Base-by-base conservation (phyloP, 1,140 invertebrate genomes). In the Sycophaga agraensis region DNA sequence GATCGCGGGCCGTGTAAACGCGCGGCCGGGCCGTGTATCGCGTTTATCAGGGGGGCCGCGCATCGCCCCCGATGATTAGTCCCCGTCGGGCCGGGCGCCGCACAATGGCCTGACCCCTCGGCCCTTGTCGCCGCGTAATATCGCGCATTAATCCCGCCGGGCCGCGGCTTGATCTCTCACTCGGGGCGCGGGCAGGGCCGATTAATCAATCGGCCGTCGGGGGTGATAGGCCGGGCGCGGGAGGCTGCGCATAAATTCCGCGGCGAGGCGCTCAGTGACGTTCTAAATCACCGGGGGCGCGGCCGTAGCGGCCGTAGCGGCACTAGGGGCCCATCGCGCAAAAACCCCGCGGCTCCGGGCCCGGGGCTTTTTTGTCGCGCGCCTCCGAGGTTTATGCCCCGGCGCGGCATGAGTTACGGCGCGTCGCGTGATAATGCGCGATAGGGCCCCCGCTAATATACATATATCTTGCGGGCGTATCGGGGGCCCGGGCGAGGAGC, bases 41-140 rank as follows among this genome's bases (percentile, higher is more conserved):
- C 60, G 59, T 68, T 73, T 72, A 71, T 71, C 66, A 57, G 34
- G n/a, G n/a, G 28, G n/a, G n/a, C 62, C 63, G 60, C 57, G 62
- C 24, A 19, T n/a, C 4, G 28, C 48, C 64, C 68, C 31, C 8
- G 31, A 46, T 48, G 43, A 57, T 57, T 57, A 57, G 43, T 57
- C 55, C 17, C 7, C 28, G 55, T 67, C 63, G 68, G 1, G 3
- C 12, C 35, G 48, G 8, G 11, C 17, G 31, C 8, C 26, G 43
- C 9, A 16, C 14, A 16, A 37, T 51, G 49, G 37, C 34, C 49
- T 21, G 17, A 19, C 31, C 1, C 31, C 17, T 12, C 24, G 48
- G 8, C 17, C 28, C 37, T 55, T 55, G 53, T 55, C 40, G 53
- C 17, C 16, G 22, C 11, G 46, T 57, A 57, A 57, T 57, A 57